Conservation (phyloP, 2,888 invertebrate genomes). For the Nephrotoma flavescens region DNA sequence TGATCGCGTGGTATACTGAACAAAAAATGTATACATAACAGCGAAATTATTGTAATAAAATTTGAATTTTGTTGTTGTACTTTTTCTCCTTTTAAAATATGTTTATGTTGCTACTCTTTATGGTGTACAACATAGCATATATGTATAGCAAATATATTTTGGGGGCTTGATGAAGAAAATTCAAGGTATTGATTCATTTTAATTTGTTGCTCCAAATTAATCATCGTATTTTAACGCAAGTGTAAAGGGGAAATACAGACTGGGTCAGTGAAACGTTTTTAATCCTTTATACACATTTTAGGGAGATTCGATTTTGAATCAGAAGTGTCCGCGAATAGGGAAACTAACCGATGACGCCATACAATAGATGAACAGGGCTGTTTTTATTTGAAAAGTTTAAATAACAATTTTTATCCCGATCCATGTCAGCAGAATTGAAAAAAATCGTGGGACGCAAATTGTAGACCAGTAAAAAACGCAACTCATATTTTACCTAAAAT, state of each 20-base stretch:
- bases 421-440: no score
- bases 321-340: no score
- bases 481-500: no score
- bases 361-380: no score
- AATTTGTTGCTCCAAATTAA: not conserved
- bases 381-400: no score
- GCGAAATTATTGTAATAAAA: not conserved
- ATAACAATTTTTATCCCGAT: no score
- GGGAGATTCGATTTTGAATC: no score
- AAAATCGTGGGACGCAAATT: no score
- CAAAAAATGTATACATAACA: not conserved
- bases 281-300: no score
- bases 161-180: not conserved
- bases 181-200: not conserved
- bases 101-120: not conserved
- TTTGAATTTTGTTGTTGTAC: not conserved
- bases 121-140: not conserved
- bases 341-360: no score
- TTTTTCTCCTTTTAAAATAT: not conserved
- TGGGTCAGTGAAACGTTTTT: not conserved
- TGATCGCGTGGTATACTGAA: slow-evolving; percentile 2
- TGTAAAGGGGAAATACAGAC: not conserved
- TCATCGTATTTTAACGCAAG: not conserved
- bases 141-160: not conserved
- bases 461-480: no score